Conservation (phyloP, 1,140 invertebrate species). For the Potamilus streckersoni region DNA sequence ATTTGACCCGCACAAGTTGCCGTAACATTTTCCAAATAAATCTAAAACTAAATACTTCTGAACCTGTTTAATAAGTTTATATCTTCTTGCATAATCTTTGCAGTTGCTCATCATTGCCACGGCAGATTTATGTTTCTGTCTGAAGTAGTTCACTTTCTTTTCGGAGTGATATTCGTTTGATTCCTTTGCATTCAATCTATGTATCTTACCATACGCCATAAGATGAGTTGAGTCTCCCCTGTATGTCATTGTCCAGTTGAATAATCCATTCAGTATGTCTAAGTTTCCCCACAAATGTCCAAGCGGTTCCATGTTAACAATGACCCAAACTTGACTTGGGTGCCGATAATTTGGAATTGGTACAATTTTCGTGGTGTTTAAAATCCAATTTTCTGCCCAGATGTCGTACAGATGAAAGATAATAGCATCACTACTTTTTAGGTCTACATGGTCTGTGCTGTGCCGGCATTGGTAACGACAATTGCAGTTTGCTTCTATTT, state of each 20-base stretch:
- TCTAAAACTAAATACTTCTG: slow-evolving; percentile 72
- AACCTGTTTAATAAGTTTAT: slow-evolving; percentile 71
- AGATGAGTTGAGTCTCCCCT: slow-evolving; percentile 45
- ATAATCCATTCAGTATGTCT: slow-evolving; percentile 29
- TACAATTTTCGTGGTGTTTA: slow-evolving; percentile 16
- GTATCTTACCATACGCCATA: slow-evolving; percentile 40
- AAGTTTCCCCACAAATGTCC: slow-evolving; percentile 39
- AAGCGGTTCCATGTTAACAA: slow-evolving; percentile 49
- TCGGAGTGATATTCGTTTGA: background rate
- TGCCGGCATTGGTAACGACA: slow-evolving; percentile 24
- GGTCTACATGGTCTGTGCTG: slow-evolving; percentile 38
- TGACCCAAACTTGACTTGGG: slow-evolving; percentile 47
- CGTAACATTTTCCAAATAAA: slow-evolving; percentile 73
- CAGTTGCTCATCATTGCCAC: slow-evolving; percentile 78
- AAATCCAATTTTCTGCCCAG: slow-evolving; percentile 24
- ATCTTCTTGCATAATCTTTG: slow-evolving; percentile 69
- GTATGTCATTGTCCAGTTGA: slow-evolving; percentile 57
- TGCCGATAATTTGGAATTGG: slow-evolving; percentile 31
- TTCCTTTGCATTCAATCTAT: slow-evolving; percentile 15
- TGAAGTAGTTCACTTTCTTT: slow-evolving; percentile 24
- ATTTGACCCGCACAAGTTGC: slow-evolving; percentile 40
- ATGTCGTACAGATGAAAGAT: slow-evolving; percentile 49
- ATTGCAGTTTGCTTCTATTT: no score
- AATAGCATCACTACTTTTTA: slow-evolving; percentile 47
- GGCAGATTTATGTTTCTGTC: slow-evolving; percentile 56